A percentile compares a stretch with the other conserved stretches of the same genome.
Evolutionary conservation across 2,888 invertebrate genomes (phyloP).

Genomic region (Nasonovia ribisnigri): DNA sequence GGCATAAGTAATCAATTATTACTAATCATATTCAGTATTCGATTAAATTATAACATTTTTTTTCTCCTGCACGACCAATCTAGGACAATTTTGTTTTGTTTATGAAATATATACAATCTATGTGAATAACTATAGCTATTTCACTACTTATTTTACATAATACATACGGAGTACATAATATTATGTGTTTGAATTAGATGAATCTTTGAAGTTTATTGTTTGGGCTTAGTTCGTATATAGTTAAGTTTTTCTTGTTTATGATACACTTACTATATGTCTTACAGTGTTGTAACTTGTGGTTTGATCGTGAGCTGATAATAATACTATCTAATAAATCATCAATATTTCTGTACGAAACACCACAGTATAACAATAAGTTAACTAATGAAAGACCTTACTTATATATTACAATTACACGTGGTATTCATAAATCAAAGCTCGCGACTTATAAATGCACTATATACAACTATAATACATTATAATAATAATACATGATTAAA

Average conservation of each 20-base stretch:
- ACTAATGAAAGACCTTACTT: background rate
- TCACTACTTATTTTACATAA: background rate
- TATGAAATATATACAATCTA: too few relatives aligned
- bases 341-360: background rate
- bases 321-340: background rate
- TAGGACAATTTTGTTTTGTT: too few relatives aligned
- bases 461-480: background rate
- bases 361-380: background rate
- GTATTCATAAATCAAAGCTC: background rate
- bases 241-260: background rate
- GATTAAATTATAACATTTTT: too few relatives aligned
- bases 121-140: background rate
- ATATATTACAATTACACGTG: background rate
- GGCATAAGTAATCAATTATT: too few relatives aligned
- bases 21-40: too few relatives aligned
- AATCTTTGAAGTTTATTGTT: background rate
- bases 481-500: background rate
- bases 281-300: background rate
- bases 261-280: background rate
- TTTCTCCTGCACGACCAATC: too few relatives aligned
- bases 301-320: background rate
- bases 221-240: background rate
- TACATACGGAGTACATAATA: background rate
- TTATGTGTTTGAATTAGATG: background rate
- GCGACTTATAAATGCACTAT: background rate